Evolutionary conservation across 2,888 invertebrate species (phyloP), one percentile per base, ranked within the genome.

Genomic region (Metacarcinus magister): DNA sequence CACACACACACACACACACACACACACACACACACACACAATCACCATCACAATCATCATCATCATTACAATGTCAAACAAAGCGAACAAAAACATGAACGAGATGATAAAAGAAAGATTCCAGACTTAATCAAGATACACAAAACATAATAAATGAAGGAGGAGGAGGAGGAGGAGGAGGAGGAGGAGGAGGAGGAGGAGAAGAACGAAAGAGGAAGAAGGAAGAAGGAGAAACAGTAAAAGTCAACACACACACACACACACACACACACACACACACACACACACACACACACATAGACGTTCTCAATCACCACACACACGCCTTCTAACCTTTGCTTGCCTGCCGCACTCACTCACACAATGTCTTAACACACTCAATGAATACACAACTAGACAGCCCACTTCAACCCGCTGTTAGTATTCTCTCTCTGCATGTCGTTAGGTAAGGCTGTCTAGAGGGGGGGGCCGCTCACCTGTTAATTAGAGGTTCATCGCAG

Each of bases 401-500:
- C 28, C 5, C 23, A 0, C 60, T 16, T 13, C 3, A 16, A 19
- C 2, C 2, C 13, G 10, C 60, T 60, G 16, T 67, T 67, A 67
- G 67, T 67, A 67, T 67, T 67, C 67, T 23, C n/a, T 32, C n/a
- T 60, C 16, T 94, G 28, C 46, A 43, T 94, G 82, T 94, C 43
- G 75, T 43, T 75, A n/a, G 43, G 82, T 43, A 13, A 7, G 8
- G 54, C 2, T 1, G 54, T 48, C 48, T 48, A 48, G 2, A 10
- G 39, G 87, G 28, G 2, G 87, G 5, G 13, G 89, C 19, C 16
- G 60, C 39, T 48, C 19, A 87, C 82, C 94, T 48, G 87, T 87
- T 94, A 94, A 94, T 94, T 94, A 94, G 48, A 94, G 54, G 94
- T 32, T 39, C 48, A 94, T 94, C 94, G 82, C 48, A 46, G 89